Evolutionary conservation across 35 echinoderm and acorn worm genomes (phyloP).

Genomic region (Heliocidaris erythrogramma): DNA sequence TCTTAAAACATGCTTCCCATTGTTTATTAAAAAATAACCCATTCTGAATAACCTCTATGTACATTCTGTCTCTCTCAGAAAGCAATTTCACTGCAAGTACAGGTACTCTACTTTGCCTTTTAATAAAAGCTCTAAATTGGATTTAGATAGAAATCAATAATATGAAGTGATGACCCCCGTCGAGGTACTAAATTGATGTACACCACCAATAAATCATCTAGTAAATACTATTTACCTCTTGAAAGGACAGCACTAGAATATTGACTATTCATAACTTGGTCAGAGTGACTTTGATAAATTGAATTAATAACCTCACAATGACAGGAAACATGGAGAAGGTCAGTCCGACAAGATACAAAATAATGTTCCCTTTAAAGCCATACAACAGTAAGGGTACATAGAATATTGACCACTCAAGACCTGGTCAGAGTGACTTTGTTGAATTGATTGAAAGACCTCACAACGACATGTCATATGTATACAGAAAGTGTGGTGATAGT

Average conservation of each 20-base stretch:
- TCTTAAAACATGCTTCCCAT: no score
- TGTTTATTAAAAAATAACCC: no score
- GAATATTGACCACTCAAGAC: conserved; percentile 9
- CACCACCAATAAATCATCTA: not conserved
- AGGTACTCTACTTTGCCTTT: not conserved
- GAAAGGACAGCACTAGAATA: not conserved
- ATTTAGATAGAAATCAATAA: not conserved
- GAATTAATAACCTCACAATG: not conserved
- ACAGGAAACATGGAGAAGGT: not conserved
- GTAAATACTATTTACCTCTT: not conserved
- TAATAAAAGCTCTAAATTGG: not conserved
- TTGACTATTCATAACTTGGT: not conserved
- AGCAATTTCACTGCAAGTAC: not conserved
- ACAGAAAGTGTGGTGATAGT: no score
- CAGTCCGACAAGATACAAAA: not conserved
- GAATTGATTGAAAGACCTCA: not conserved
- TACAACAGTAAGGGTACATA: not conserved
- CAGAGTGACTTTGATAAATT: not conserved
- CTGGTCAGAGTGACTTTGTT: not conserved
- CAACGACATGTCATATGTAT: no score
- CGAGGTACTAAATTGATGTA: not conserved
- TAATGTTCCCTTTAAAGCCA: not conserved
- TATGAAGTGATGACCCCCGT: not conserved
- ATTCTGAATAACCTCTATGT: no score
- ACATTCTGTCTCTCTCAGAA: not conserved